Conservation (phyloP, 2,797 vertebrate genomes). For the Ataeniobius toweri region DNA sequence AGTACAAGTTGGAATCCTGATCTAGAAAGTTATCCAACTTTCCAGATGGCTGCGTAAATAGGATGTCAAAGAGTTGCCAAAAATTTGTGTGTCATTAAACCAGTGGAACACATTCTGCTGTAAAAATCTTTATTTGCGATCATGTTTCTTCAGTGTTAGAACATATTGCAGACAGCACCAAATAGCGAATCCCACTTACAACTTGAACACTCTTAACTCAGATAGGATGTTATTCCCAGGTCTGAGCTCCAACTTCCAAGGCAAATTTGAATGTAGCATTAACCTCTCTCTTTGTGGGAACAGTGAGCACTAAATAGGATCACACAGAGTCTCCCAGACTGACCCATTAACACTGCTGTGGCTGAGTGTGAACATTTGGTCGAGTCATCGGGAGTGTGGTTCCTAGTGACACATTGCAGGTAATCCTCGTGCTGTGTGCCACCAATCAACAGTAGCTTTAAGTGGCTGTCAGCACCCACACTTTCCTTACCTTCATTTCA, state of each 20-base stretch:
- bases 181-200: neutral
- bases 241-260: neutral
- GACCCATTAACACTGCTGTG: neutral
- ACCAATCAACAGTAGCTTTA: constrained; percentile 35
- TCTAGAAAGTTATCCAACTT: too few species aligned
- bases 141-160: neutral
- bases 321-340: neutral
- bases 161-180: neutral
- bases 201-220: neutral
- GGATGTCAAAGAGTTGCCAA: too few species aligned
- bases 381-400: constrained; percentile 7
- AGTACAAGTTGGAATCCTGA: too few species aligned
- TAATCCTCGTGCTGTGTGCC: neutral
- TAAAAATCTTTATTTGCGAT: neutral
- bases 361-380: constrained; percentile 14
- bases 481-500: neutral
- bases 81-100: too few species aligned
- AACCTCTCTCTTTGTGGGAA: neutral
- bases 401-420: neutral
- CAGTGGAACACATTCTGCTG: neutral
- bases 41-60: too few species aligned
- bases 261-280: neutral
- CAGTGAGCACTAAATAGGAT: neutral
- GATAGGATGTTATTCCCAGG: neutral
- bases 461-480: constrained; percentile 12